Evolutionary conservation across 2,113 vertebrate genomes (phyloP), one percentile per base, ranked within the genome.

Genomic region (Ardeotis arabs): DNA sequence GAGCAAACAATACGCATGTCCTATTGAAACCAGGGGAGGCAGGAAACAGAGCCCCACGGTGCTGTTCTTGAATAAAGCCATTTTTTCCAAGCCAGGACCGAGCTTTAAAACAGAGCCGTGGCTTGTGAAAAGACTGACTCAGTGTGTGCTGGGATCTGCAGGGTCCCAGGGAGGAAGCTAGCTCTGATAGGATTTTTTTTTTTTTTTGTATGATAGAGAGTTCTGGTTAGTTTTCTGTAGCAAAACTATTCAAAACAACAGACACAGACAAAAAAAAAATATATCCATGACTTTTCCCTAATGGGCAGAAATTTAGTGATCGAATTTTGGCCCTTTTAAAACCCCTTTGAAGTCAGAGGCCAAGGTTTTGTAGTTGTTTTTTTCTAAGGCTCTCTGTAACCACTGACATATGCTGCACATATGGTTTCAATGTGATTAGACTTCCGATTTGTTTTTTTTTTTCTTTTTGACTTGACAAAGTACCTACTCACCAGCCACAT

Each of bases 351-450:
- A 89, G 80, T 90, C 49, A 69, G 89, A 79, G 79, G 86, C 64
- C 0, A 1, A 95, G 86, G 88, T 72, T 96, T 95, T 93, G 70
- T 75, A 87, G 84, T 53, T 87, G 69, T 89, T 96, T 95, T 88
- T 88, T 92, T 63, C 70, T 90, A 80, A 90, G 95, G 89, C 66
- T 68, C 56, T 93, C 80, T 93, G 60, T 87, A 87, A 87, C 80
- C 82, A 80, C 80, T 95, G 89, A 91, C 96, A 95, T 94, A 81
- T 89, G 95, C 83, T 93, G 84, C 92, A 87, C 96, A 96, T 94
- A 82, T 95, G 96, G 92, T 93, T 96, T 95, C 69, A 92, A 84
- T 96, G 86, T 44, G 90, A 92, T 91, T 56, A 87, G 84, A 92
- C 77, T 97, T 95, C 90, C 8, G 12, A 95, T 89, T 49, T 53